Conservation (phyloP, 2,888 invertebrate genomes). For the Vannuccia rotundouncinata region DNA sequence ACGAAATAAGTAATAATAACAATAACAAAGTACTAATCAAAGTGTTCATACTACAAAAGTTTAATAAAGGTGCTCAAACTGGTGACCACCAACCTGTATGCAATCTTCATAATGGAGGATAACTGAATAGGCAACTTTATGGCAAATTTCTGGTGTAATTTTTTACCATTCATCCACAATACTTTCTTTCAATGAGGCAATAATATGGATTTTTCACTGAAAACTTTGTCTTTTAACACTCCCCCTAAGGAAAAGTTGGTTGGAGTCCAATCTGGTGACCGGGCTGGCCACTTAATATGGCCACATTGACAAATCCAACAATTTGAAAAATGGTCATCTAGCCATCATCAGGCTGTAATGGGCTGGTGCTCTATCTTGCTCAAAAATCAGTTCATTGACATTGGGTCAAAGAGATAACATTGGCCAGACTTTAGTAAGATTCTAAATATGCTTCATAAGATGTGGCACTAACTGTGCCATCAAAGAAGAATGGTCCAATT, state of each 20-base stretch:
- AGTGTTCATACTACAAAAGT: background rate
- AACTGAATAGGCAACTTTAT: background rate
- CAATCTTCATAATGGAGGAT: slow-evolving; percentile 9
- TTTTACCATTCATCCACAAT: slow-evolving; percentile 15
- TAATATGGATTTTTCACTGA: background rate
- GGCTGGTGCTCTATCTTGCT: background rate
- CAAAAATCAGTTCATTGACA: slow-evolving; percentile 5
- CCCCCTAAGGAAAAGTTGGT: slow-evolving; percentile 1
- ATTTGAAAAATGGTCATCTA: background rate
- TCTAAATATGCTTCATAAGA: slow-evolving; percentile 1
- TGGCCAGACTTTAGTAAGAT: slow-evolving; percentile 3
- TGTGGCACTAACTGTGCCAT: slow-evolving; percentile 5
- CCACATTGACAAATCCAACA: background rate
- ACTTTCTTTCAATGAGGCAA: slow-evolving; percentile 8
- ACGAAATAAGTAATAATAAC: slow-evolving; percentile 10
- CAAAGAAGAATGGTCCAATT: slow-evolving; percentile 25
- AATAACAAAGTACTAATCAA: slow-evolving; percentile 5
- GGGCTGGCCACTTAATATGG: background rate
- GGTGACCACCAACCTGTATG: slow-evolving; percentile 11
- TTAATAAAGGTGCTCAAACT: background rate
- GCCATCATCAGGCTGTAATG: slow-evolving; percentile 16
- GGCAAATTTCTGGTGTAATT: slow-evolving; percentile 1
- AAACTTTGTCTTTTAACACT: slow-evolving; percentile 16
- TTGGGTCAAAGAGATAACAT: slow-evolving; percentile 5
- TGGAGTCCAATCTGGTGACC: background rate